phyloP scores from a whole-genome alignment of 2,888 invertebrate genomes.

The Clunio marinus region DNA sequence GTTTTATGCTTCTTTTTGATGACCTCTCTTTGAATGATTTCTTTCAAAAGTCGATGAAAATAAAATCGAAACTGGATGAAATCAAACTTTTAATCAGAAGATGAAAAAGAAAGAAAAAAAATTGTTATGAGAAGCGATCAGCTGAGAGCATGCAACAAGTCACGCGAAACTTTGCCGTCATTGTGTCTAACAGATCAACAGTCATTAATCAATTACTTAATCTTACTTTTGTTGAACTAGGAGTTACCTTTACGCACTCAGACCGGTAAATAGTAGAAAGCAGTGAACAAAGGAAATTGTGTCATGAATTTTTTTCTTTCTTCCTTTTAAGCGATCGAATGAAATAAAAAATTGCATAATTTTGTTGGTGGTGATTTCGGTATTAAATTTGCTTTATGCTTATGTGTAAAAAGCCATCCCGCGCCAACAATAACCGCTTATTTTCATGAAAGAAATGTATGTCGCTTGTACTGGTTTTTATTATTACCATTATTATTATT shows the following conservation, averaged over 20 bases:
- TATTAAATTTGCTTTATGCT: not conserved
- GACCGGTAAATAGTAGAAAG: not conserved
- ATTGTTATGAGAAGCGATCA: not conserved
- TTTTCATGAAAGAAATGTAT: not conserved
- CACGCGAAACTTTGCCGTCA: not conserved
- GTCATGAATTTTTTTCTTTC: not conserved
- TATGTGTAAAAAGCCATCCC: not conserved
- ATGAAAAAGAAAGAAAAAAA: too few relatives aligned
- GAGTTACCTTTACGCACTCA: not conserved
- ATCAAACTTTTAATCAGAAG: too few relatives aligned
- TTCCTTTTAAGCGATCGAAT: not conserved
- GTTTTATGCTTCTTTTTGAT: not conserved
- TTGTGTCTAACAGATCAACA: not conserved
- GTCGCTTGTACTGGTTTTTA: too few relatives aligned
- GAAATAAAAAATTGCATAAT: conserved; percentile 9
- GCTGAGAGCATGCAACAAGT: not conserved
- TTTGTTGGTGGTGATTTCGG: not conserved
- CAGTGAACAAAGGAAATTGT: not conserved
- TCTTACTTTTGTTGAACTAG: not conserved
- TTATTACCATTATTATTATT: too few relatives aligned
- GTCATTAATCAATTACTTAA: conserved; percentile 10
- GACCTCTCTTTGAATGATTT: not conserved
- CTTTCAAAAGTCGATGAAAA: not conserved
- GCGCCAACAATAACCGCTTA: not conserved
- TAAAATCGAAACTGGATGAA: too few relatives aligned